Evolutionary conservation across 2,888 invertebrate species (phyloP), one percentile per base, ranked within the genome.

Genomic region (Eretmocerus hayati): DNA sequence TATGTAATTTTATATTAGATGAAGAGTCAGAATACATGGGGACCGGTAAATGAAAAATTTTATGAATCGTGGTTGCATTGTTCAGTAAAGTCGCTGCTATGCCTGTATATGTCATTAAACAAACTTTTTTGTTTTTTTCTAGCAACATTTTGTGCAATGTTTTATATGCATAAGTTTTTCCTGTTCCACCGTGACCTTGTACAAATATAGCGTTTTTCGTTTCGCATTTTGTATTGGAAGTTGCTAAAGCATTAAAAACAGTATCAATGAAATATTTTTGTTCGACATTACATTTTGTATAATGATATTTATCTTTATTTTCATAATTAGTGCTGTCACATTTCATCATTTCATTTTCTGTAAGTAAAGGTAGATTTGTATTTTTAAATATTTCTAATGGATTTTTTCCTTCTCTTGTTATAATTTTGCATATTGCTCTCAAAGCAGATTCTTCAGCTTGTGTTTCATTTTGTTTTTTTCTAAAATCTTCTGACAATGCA

Each of bases 141-240:
- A 19, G 30, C 5, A 41, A 41, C 18, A 41, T 41, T 4, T 15
- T 31, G 8, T 54, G 47, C 4, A 64, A 33, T 6, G 60, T 58
- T 38, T 58, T 59, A 47, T 65, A 67, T 1, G 71, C 46, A 50
- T 57, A 72, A 2, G 71, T 73, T 58, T 73, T 74, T 2, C 70
- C 72, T 18, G 67, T 64, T 15, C 72, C 73, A 5, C 69, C 71
- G 2, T 72, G 67, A n/a, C 67, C 72, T 57, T 73, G 71, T 16
- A 56, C 48, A 16, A 53, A 58, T 22, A 53, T 42, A 43, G 2
- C 20, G 18, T 40, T 15, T 18, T 38, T 9, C 5, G 3, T 5
- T 4, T 8, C 38, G 15, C 4, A 13, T n/a, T 38, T 21, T 5
- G 26, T 16, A 13, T 40, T 5, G 5, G 3, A 5, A n/a, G 15